Evolutionary conservation across 2,113 vertebrate genomes (phyloP).

Genomic region (Daphoenositta chrysoptera): DNA sequence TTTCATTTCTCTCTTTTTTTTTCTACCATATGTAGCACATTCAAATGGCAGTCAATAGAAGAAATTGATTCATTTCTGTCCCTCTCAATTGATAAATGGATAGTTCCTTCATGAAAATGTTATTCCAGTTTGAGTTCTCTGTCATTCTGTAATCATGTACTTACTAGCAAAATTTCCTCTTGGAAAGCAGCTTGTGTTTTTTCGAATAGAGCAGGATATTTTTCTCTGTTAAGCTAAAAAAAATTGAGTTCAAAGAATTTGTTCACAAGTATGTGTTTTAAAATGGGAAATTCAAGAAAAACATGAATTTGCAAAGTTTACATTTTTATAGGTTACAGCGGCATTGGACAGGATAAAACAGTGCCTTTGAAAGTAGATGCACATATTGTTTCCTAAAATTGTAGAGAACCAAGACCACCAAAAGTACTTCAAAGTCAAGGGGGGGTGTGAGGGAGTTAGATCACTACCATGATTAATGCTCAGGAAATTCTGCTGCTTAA

Average conservation of each 20-base stretch:
- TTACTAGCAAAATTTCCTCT: neutral
- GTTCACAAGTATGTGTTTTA: neutral
- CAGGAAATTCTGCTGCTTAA: neutral
- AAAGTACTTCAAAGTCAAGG: neutral
- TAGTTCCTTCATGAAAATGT: neutral
- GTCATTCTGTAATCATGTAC: neutral
- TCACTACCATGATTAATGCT: neutral
- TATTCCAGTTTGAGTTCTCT: neutral
- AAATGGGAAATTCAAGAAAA: neutral
- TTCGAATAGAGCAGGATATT: neutral
- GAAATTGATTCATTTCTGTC: neutral
- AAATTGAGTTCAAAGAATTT: neutral
- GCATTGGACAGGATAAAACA: neutral
- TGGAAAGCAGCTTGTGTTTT: neutral
- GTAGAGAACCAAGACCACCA: neutral
- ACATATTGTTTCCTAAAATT: neutral
- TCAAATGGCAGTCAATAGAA: neutral
- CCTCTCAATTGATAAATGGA: neutral
- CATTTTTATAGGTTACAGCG: neutral
- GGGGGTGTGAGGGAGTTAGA: rapidly evolving
- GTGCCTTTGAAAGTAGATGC: neutral
- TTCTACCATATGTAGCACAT: neutral
- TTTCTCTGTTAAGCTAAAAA: neutral
- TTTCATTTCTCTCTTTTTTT: neutral
- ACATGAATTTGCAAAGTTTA: neutral